Base-by-base conservation (phyloP, 2,888 invertebrate species). In the Globia sparganii region DNA sequence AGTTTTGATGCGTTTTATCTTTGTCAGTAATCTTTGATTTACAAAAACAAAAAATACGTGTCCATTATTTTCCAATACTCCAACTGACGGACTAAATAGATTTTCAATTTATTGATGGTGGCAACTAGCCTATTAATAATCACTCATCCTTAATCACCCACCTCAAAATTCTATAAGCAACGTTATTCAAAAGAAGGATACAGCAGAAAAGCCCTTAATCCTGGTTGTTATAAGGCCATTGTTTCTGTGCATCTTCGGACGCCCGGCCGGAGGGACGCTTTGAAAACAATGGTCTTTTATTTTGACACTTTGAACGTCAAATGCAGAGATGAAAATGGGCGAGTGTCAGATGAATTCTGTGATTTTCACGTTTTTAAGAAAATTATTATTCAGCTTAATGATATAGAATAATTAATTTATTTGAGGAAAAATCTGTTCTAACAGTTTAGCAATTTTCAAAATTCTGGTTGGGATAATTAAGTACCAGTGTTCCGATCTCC, bases 221-320 rank as follows among this genome's bases (percentile, higher is more conserved):
- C 46, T 28, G 72, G 62, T 59, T 74, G 76, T 76, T 72, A 86
- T 78, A 80, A 74, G 67, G 56, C 72, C 28, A 72, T 86, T 84
- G 87, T 87, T 74, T 64, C 66, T 65, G 75, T 77, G 68, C 73
- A 79, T 74, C 81, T 70, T 40, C 75, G 43, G 59, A 83, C 53
- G 58, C 62, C 34, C 43, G 25, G 31, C 64, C 56, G 59, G 34
- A 58, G 62, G 28, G 49, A 64, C 56, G 43, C 79, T 53, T 64
- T 40, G 46, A 34, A 65, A 86, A 85, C 86, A 86, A 85, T 68
- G 18, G 78, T n/a, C 46, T 72, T 72, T 72, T 73, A 85, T 86
- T 85, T 80, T 84, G 78, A 84, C 86, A 84, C 74, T 83, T 72
- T 77, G 66, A 80, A 83, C 77, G 81, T 85, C 85, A 83, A 67